Base-by-base conservation (phyloP, 2,888 invertebrate genomes). In the Nephrotoma appendiculata region DNA sequence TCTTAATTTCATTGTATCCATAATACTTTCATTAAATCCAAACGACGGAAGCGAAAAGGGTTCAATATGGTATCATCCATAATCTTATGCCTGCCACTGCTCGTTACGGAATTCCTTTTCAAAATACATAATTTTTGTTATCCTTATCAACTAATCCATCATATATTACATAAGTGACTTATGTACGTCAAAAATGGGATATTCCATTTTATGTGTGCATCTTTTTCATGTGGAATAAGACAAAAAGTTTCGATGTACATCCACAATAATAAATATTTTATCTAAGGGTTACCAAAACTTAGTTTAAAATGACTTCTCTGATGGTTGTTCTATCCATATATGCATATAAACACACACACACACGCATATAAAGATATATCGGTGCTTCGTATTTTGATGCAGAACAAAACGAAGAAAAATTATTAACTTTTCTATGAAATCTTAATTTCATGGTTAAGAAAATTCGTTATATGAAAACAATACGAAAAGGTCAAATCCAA, bases 381-480 rank as follows among this genome's bases (percentile, higher is more conserved):
- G 19, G 11, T 71, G 9, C 71, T n/a, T 31, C 9, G n/a, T 52
- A 52, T 52, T 52, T 52, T 52, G 52, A 52, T 52, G 19, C 52
- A 52, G 44, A 44, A 5, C 44, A 9, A 71, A 71, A 7, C 71
- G 11, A 71, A 52, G 15, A 19, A 71, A 31, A 71, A 15, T 31
- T 31, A 71, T 7, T 31, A 71, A 71, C 71, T 71, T 71, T 71
- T 71, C 71, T 84, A 43, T 42, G 84, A 84, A 84, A 84, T 84
- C 43, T 84, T 42, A 42, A 84, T 84, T 84, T 84, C 84, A 84
- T 84, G 84, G 84, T 84, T 84, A 84, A 84, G 84, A 84, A 84
- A 84, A 84, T 84, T 71, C 31, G 31, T 71, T 71, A 71, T 71
- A 71, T 9, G 71, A 71, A 71, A 71, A 71, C 71, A 71, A 71